These are phyloP conservation scores for Vulpes lagopus DNA, from an alignment of 2,113 vertebrate species.

Conservation along the genomic window DNA sequence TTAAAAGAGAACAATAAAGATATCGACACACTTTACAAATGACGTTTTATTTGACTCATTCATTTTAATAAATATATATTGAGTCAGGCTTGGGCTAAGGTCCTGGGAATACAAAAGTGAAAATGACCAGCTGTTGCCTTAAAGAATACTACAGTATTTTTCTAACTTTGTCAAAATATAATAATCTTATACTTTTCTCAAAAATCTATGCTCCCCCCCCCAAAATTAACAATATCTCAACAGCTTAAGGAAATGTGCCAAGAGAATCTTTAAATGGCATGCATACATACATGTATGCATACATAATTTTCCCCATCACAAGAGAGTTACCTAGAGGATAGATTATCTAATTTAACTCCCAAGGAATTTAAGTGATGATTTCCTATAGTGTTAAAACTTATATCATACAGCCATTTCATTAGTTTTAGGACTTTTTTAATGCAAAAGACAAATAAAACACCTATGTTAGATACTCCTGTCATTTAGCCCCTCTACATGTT, in stretches of 20 bases:
- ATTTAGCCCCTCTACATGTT: not conserved
- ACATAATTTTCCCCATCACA: not conserved
- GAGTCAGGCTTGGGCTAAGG: not conserved
- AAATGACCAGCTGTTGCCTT: not conserved
- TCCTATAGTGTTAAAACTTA: not conserved
- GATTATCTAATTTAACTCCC: not conserved
- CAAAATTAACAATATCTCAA: not conserved
- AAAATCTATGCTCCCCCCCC: not conserved
- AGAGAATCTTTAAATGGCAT: not conserved
- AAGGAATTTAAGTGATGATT: not conserved
- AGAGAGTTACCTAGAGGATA: not conserved
- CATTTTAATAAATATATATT: not conserved
- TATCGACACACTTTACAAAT: not conserved
- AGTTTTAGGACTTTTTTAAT: not conserved
- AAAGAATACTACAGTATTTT: not conserved
- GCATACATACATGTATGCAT: not conserved
- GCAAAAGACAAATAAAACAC: not conserved
- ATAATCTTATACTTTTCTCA: constrained; percentile 57
- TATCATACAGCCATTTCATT: not conserved
- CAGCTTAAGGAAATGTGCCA: not conserved
- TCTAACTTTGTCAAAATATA: constrained; percentile 26
- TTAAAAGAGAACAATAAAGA: not conserved
- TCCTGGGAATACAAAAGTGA: not conserved
- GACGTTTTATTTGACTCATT: not conserved
- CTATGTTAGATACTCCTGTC: not conserved